Percentiles rank a stretch among this genome's conserved stretches.
Evolutionary conservation across 2,113 vertebrate species (phyloP).

Genomic region (rat (Rattus norvegicus)): DNA sequence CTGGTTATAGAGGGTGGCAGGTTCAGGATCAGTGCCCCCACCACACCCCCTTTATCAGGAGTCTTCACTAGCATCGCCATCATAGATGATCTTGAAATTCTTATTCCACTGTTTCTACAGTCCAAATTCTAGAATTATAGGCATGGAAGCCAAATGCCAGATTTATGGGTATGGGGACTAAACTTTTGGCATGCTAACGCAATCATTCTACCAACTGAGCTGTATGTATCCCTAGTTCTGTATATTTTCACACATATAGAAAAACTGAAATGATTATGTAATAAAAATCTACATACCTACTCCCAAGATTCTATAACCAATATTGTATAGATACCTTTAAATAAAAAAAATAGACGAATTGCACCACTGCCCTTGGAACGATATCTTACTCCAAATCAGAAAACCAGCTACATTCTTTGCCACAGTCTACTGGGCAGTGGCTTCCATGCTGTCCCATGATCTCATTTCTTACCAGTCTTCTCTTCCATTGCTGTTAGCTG

Average conservation of each 20-base stretch:
- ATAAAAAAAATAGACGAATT: neutral
- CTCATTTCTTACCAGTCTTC: neutral
- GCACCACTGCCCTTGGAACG: neutral
- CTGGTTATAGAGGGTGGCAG: neutral
- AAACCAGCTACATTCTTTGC: neutral
- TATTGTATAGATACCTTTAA: neutral
- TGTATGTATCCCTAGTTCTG: neutral
- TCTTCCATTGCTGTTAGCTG: neutral
- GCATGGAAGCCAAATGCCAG: neutral
- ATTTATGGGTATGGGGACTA: too few species aligned
- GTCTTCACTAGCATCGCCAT: neutral
- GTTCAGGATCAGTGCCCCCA: neutral
- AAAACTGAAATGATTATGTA: neutral
- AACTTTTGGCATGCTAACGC: neutral
- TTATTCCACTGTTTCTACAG: neutral
- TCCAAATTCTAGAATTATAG: neutral
- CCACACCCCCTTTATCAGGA: neutral
- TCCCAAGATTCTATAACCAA: neutral
- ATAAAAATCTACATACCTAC: neutral
- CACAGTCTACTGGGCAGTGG: neutral
- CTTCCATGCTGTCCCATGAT: neutral
- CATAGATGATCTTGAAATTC: neutral
- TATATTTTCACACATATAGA: constrained; percentile 14
- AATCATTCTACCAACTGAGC: neutral
- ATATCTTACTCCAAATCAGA: neutral